These are phyloP conservation scores for Coptodon bakossiorum DNA, from an alignment of 2,113 vertebrate genomes.

Conservation along the genomic window DNA sequence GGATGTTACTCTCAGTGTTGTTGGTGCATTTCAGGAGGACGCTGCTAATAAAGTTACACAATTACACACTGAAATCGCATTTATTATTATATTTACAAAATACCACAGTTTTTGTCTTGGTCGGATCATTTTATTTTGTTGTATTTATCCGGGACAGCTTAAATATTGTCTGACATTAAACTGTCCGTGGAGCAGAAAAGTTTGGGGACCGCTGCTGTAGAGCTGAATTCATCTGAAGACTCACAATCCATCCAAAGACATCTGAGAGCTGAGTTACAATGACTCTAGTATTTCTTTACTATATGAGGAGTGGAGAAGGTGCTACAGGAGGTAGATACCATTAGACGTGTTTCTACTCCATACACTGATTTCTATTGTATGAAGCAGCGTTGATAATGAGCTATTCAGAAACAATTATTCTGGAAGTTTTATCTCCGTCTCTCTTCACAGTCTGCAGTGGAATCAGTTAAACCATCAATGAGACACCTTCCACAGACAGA, in stretches of 20 bases:
- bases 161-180: not conserved
- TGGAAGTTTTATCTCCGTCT: not conserved
- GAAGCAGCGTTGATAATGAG: not conserved
- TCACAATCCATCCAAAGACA: not conserved
- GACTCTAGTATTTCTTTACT: not conserved
- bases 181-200: not conserved
- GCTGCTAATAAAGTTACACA: not conserved
- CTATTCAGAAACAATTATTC: not conserved
- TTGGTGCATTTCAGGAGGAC: not conserved
- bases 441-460: not conserved
- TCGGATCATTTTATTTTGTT: not conserved
- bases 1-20: not conserved
- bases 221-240: not conserved
- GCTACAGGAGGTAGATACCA: not conserved
- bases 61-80: accelerated
- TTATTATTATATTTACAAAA: not conserved
- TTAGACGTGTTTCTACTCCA: not conserved
- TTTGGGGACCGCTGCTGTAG: not conserved
- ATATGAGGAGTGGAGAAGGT: not conserved
- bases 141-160: not conserved
- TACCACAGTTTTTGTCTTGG: not conserved
- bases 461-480: conserved; percentile 16
- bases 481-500: conserved; percentile 1
- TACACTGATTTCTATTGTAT: not conserved
- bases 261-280: not conserved